Evolutionary conservation across 2,797 vertebrate genomes (phyloP).

Genomic region (Oceanodroma leucorhoa): DNA sequence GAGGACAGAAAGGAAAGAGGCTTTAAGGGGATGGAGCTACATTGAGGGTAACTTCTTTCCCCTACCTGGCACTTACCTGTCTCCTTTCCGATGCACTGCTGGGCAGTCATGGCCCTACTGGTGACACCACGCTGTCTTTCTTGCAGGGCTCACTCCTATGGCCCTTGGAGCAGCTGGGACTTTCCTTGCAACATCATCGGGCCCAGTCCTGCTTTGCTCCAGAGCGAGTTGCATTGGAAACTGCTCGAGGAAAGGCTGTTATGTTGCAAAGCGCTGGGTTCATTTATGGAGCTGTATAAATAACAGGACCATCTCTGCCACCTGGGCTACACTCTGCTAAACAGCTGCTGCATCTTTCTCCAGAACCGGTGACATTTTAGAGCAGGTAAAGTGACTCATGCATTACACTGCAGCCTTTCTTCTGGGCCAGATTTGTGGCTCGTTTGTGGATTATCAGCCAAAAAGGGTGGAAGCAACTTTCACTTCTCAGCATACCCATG

Average conservation of each 20-base stretch:
- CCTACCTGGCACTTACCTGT: neutral
- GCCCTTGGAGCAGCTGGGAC: neutral
- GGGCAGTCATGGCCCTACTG: neutral
- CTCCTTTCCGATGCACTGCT: neutral
- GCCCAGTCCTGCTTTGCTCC: neutral
- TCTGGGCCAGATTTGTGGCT: neutral
- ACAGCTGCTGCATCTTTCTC: neutral
- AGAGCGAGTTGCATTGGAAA: fast-evolving
- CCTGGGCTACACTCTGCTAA: neutral
- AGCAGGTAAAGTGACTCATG: neutral
- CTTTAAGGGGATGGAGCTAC: neutral
- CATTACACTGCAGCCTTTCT: neutral
- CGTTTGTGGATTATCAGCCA: neutral
- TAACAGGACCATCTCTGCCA: neutral
- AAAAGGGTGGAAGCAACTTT: neutral
- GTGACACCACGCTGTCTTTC: neutral
- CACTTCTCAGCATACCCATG: neutral
- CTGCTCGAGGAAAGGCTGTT: neutral
- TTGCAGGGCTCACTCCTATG: neutral
- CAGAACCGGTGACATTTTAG: neutral
- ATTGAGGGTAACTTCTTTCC: neutral
- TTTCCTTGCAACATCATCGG: neutral
- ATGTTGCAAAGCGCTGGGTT: neutral
- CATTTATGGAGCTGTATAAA: neutral
- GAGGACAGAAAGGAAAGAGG: neutral